Percentiles rank a stretch among this genome's conserved stretches.
Conservation (phyloP, 2,888 invertebrate species). For the Drosophila merina region DNA sequence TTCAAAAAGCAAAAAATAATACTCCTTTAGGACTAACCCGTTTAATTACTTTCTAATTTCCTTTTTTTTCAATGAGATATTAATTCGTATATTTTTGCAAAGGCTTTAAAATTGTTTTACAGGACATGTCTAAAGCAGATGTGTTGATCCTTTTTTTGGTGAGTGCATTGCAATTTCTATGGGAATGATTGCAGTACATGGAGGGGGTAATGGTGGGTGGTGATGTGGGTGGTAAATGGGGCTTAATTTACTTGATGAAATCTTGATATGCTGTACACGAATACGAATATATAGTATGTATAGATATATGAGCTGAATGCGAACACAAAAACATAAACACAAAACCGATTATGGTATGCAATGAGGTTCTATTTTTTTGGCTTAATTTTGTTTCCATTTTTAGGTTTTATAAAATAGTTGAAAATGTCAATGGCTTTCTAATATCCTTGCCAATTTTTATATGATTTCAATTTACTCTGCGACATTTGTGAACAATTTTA, state of each 20-base stretch:
- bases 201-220: conserved; percentile 5
- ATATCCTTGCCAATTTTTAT: conserved; percentile 20
- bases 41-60: too few species aligned
- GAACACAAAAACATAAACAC: conserved; percentile 58
- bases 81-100: background rate
- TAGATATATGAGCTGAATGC: conserved; percentile 31
- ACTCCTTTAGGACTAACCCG: background rate
- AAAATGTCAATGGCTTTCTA: conserved; percentile 13
- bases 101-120: conserved; percentile 1
- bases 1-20: background rate
- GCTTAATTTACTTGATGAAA: conserved; percentile 42
- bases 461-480: conserved; percentile 15
- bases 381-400: conserved; percentile 30
- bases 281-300: conserved; percentile 41
- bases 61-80: background rate
- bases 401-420: conserved; percentile 30
- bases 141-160: conserved; percentile 2
- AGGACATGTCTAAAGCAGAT: conserved; percentile 4
- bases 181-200: conserved; percentile 22
- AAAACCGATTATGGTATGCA: conserved; percentile 54
- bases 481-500: conserved; percentile 61
- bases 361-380: conserved; percentile 25
- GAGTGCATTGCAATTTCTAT: conserved; percentile 13
- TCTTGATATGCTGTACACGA: conserved; percentile 65
- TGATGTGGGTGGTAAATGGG: conserved; percentile 3